Evolutionary conservation across 2,888 invertebrate species (phyloP), one percentile per base, ranked within the genome.

Genomic region (Onthophagus sagittarius): DNA sequence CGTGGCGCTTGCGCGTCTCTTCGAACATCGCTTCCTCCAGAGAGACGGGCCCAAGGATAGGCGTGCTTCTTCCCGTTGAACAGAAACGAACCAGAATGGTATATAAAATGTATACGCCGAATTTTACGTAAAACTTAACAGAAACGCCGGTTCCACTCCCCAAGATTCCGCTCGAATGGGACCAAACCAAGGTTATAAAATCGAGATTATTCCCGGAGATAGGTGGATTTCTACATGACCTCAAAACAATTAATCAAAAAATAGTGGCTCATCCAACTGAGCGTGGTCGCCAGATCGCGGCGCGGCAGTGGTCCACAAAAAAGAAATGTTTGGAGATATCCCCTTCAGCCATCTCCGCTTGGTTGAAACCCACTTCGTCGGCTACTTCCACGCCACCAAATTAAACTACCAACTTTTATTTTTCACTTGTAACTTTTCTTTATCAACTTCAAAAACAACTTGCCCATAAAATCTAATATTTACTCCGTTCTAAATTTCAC

Each of bases 221-320:
- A 53, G 39, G 39, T 53, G 39, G 39, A 31, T 67, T 67, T 67
- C 67, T 67, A 67, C 67, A 23, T 67, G 67, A 31, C 31, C 67
- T 32, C 31, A 67, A 67, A 67, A 67, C 67, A 67, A 67, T 67
- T 31, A 23, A 67, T 67, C 67, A 67, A 67, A 67, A 64, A 67
- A 6, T 67, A 67, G 31, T 67, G 67, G 67, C 23, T 2, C 39
- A 53, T 53, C 39, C 39, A 53, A 53, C 39, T 53, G 39, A 53
- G 39, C 39, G 39, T 11, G 39, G 39, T 53, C 39, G 39, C 9
- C 39, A 2, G 39, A 53, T 53, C 39, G 39, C 39, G 39, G 39
- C 39, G 39, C 39, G 39, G 39, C 39, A 53, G 39, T 4, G 4
- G 39, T 53, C 39, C 39, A 53, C 39, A 53, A 53, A 53, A 53